Percentiles rank a stretch among this genome's conserved stretches.
phyloP scores from a whole-genome alignment of 1,140 invertebrate genomes.

The Panonychus citri region DNA sequence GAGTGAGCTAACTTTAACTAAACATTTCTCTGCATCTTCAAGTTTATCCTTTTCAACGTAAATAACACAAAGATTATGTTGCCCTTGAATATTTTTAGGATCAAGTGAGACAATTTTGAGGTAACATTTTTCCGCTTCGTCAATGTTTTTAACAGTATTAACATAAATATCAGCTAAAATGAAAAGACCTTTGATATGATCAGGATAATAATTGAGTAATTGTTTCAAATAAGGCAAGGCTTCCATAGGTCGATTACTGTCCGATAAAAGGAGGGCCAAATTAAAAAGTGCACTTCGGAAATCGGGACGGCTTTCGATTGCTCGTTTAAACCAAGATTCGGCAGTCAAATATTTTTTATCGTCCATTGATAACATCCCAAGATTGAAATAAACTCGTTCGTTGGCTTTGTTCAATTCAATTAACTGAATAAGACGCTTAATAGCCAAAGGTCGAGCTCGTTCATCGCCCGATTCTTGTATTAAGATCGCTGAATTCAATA shows the following conservation, averaged over 20 bases:
- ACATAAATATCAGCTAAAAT: slow-evolving; percentile 88
- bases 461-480: slow-evolving; percentile 36
- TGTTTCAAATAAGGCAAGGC: slow-evolving; percentile 79
- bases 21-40: slow-evolving; percentile 51
- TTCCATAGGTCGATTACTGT: slow-evolving; percentile 61
- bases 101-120: slow-evolving; percentile 59
- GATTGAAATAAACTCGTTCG: slow-evolving; percentile 74
- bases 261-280: slow-evolving; percentile 64
- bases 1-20: slow-evolving; percentile 49
- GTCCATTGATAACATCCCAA: slow-evolving; percentile 90
- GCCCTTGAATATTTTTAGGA: slow-evolving; percentile 70
- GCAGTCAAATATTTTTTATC: slow-evolving; percentile 63
- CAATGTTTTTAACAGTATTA: slow-evolving; percentile 78
- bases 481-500: slow-evolving; percentile 82
- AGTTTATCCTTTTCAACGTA: slow-evolving; percentile 72
- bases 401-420: slow-evolving; percentile 44
- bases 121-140: slow-evolving; percentile 79
- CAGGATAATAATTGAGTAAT: slow-evolving; percentile 65
- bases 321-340: slow-evolving; percentile 63
- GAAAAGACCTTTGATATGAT: slow-evolving; percentile 82
- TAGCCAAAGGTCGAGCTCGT: slow-evolving; percentile 15
- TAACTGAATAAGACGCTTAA: slow-evolving; percentile 40
- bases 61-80: slow-evolving; percentile 88
- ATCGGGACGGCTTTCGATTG: slow-evolving; percentile 39
- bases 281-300: slow-evolving; percentile 86